Evolutionary conservation across 92 coral and sea anemone genomes (phyloP).

Genomic region (Parazoanthus atlanticus): DNA sequence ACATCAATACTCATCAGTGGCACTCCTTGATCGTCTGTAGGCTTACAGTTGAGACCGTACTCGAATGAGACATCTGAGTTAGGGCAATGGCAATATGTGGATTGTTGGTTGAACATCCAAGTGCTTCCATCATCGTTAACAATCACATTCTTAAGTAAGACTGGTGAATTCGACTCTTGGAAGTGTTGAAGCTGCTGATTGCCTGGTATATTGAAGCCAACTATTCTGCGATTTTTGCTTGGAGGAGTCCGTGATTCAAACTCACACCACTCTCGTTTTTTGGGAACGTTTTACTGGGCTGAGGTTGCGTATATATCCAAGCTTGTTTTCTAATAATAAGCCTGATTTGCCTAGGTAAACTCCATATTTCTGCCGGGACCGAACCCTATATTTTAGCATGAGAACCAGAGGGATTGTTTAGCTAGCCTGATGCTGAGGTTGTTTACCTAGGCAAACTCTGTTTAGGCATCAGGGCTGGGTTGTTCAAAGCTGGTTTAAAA

Average conservation of each 20-base stretch:
- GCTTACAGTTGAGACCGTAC: constrained; percentile 21
- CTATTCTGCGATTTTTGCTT: constrained; percentile 16
- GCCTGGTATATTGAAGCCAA: constrained; percentile 22
- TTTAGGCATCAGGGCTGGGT: neutral
- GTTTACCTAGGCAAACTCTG: neutral
- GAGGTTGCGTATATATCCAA: constrained; percentile 34
- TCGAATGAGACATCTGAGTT: constrained; percentile 49
- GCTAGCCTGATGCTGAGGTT: constrained; percentile 4
- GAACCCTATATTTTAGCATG: neutral
- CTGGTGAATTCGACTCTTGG: constrained; percentile 35
- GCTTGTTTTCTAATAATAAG: constrained; percentile 14
- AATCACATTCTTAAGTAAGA: constrained; percentile 38
- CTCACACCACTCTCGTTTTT: constrained; percentile 37
- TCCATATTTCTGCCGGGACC: neutral
- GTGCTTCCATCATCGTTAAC: constrained; percentile 22
- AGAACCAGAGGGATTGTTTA: too few species aligned
- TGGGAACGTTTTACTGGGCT: constrained; percentile 44
- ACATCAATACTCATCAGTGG: constrained; percentile 37
- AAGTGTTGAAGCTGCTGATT: constrained; percentile 28
- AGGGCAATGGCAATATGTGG: constrained; percentile 30
- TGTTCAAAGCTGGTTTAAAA: neutral
- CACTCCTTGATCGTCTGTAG: constrained; percentile 28
- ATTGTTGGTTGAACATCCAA: constrained; percentile 51
- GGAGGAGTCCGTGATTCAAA: constrained; percentile 43
- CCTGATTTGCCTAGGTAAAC: neutral